Evolutionary conservation across 2,797 vertebrate species (phyloP).

Genomic region (Otolemur crassicaudatus): DNA sequence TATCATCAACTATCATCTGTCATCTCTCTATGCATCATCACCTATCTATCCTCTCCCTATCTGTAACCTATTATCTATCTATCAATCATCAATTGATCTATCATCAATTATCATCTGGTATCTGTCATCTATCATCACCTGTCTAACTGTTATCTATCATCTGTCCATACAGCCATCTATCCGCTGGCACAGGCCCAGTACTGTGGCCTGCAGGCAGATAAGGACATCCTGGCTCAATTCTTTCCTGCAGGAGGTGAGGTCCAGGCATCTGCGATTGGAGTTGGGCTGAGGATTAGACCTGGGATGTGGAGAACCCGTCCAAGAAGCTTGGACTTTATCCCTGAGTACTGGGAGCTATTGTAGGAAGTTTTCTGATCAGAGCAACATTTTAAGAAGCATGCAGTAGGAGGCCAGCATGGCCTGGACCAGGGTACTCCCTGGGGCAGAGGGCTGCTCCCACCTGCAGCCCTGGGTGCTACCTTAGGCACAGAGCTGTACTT

Average conservation of each 20-base stretch:
- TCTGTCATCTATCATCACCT: too few relatives aligned
- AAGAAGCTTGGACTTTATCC: fast-evolving
- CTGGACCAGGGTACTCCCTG: fast-evolving
- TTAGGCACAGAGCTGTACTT: fast-evolving
- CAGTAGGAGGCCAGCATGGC: fast-evolving
- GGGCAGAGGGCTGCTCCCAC: fast-evolving
- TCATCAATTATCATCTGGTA: too few relatives aligned
- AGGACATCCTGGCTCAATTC: too few relatives aligned
- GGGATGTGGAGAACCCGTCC: too few relatives aligned
- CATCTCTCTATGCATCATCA: too few relatives aligned
- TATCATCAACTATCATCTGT: too few relatives aligned
- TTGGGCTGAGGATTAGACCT: fast-evolving
- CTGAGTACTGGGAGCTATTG: fast-evolving
- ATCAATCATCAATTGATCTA: too few relatives aligned
- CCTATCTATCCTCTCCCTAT: neutral
- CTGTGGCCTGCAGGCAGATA: fast-evolving
- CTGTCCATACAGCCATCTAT: too few relatives aligned
- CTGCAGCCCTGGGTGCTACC: too few relatives aligned
- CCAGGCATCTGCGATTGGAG: too few relatives aligned
- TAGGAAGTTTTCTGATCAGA: too few relatives aligned
- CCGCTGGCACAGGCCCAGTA: neutral
- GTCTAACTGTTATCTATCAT: neutral
- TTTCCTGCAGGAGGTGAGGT: fast-evolving
- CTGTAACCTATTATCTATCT: neutral
- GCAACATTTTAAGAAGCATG: fast-evolving